Percentiles rank a stretch among this genome's conserved stretches.
phyloP scores from a whole-genome alignment of 2,888 invertebrate genomes.

The Nysson spinosus region DNA sequence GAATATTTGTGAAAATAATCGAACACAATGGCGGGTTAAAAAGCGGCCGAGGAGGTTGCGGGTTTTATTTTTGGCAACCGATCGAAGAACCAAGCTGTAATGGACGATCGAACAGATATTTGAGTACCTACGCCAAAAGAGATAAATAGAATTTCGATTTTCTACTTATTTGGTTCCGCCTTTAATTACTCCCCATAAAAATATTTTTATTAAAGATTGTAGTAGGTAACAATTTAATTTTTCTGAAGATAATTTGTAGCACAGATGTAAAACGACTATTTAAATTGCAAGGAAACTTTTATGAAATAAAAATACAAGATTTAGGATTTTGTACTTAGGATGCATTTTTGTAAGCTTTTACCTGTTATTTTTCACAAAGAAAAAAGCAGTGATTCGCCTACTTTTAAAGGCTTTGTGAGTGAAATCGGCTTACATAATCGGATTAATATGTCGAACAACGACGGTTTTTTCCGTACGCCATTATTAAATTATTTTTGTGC shows the following conservation, averaged over 20 bases:
- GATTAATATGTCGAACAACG: slow-evolving; percentile 46
- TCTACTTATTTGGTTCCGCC: no score
- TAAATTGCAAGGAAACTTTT: not conserved
- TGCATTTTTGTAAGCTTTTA: no score
- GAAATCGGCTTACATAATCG: slow-evolving; percentile 51
- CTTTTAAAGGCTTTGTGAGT: slow-evolving; percentile 27
- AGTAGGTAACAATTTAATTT: no score
- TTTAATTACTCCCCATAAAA: no score
- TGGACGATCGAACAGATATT: slow-evolving; percentile 48
- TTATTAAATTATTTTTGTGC: slow-evolving; percentile 43
- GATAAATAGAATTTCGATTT: slow-evolving; percentile 24
- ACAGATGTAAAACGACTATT: no score
- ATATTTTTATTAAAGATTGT: no score
- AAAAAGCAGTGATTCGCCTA: not conserved
- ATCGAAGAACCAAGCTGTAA: slow-evolving; percentile 52
- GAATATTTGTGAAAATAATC: slow-evolving; percentile 16
- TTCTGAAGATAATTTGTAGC: no score
- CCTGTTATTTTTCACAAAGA: not conserved
- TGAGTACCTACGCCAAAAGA: slow-evolving; percentile 3
- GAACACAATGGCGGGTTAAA: slow-evolving; percentile 40
- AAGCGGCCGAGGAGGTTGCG: slow-evolving; percentile 33
- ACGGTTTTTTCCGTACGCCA: slow-evolving; percentile 4
- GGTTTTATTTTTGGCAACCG: slow-evolving; percentile 56
- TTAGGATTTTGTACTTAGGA: no score
- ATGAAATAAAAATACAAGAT: no score